phyloP scores from a whole-genome alignment of 1,140 invertebrate genomes.

The Lordiphosa stackelbergi region DNA sequence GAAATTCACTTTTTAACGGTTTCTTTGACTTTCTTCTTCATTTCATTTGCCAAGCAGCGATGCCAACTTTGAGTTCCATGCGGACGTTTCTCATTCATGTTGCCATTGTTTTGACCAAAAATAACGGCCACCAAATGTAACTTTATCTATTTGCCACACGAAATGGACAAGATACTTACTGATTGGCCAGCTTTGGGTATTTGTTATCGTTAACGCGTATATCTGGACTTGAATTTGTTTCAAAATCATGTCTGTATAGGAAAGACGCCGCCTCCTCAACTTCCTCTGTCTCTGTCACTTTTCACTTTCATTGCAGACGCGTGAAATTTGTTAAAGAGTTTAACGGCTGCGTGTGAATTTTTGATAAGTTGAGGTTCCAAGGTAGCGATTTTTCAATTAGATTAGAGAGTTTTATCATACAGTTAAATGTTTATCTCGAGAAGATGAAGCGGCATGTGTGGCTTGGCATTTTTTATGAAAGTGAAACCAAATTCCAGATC shows the following conservation, averaged over 20 bases:
- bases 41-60: slow-evolving; percentile 51
- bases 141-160: slow-evolving; percentile 50
- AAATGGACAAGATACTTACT: slow-evolving; percentile 20
- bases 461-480: slow-evolving; percentile 26
- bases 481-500: slow-evolving; percentile 48
- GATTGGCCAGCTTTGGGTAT: slow-evolving; percentile 29
- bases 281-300: slow-evolving; percentile 14
- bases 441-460: background rate
- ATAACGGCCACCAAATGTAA: slow-evolving; percentile 6
- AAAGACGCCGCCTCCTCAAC: background rate
- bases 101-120: slow-evolving; percentile 49
- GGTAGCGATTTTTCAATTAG: slow-evolving; percentile 38
- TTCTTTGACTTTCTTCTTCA: slow-evolving; percentile 69
- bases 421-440: slow-evolving; percentile 8
- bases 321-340: slow-evolving; percentile 46
- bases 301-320: slow-evolving; percentile 66
- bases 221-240: slow-evolving; percentile 30
- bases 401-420: slow-evolving; percentile 21
- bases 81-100: slow-evolving; percentile 12
- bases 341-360: slow-evolving; percentile 65
- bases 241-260: slow-evolving; percentile 29
- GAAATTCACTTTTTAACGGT: slow-evolving; percentile 65
- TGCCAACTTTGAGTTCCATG: slow-evolving; percentile 1
- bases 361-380: slow-evolving; percentile 7
- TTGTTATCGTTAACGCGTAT: slow-evolving; percentile 8